Evolutionary conservation across 2,113 vertebrate genomes (phyloP).

Genomic region (Mirza zaza): DNA sequence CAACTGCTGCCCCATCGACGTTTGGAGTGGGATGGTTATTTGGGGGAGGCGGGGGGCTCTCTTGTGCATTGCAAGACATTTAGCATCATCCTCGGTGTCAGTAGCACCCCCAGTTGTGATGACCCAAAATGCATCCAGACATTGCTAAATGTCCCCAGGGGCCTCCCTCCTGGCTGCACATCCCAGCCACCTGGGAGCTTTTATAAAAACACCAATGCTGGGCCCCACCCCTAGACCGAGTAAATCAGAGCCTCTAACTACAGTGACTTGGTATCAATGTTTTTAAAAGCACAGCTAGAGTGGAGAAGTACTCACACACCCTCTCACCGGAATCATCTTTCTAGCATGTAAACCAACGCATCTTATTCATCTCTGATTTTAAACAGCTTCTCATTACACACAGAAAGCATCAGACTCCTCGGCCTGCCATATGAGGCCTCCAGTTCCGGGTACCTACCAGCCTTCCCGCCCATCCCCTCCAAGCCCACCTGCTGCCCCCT

Average conservation of each 20-base stretch:
- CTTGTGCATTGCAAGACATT: fast-evolving
- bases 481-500: not conserved
- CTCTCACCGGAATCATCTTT: not conserved
- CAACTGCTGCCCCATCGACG: fast-evolving
- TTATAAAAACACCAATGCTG: not conserved
- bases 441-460: not conserved
- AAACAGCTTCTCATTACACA: not conserved
- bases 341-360: not conserved
- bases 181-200: not conserved
- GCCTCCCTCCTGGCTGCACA: not conserved
- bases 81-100: not conserved
- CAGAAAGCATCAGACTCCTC: not conserved
- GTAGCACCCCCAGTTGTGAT: not conserved
- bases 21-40: not conserved
- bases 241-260: not conserved
- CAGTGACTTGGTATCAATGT: not conserved
- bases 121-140: not conserved
- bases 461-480: not conserved
- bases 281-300: not conserved
- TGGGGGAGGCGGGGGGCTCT: not conserved
- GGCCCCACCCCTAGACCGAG: not conserved
- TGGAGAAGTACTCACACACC: not conserved
- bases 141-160: not conserved
- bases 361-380: not conserved
- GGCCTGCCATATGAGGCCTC: fast-evolving